Percentiles rank a stretch among this genome's conserved stretches.
Conservation (phyloP, 1,140 invertebrate species). For the Lerema accius region DNA sequence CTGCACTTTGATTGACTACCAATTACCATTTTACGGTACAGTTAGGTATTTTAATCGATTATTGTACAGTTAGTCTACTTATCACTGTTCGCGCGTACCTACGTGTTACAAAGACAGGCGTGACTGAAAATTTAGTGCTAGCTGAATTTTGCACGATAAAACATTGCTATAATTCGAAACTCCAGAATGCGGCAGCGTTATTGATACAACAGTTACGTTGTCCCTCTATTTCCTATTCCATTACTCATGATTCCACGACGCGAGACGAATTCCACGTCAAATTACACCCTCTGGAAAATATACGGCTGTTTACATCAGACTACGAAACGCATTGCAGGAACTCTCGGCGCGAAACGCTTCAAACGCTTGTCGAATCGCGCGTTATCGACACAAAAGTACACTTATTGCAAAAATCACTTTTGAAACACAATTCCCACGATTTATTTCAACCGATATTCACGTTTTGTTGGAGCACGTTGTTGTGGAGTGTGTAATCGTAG, state of each 20-base stretch:
- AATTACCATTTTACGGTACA: too few relatives aligned
- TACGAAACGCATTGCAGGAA: slow-evolving; percentile 5
- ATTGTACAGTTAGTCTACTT: too few relatives aligned
- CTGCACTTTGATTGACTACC: too few relatives aligned
- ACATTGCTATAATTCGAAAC: too few relatives aligned
- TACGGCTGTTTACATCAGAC: background rate
- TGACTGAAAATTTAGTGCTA: too few relatives aligned
- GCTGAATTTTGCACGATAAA: too few relatives aligned
- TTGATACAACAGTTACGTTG: background rate
- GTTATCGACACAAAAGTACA: slow-evolving; percentile 2
- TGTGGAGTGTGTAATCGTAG: slow-evolving; percentile 53
- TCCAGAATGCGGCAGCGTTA: too few relatives aligned
- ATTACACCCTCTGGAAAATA: slow-evolving; percentile 34
- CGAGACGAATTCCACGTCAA: slow-evolving; percentile 23
- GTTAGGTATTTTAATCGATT: too few relatives aligned
- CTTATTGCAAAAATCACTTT: slow-evolving; percentile 15
- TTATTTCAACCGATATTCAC: slow-evolving; percentile 9
- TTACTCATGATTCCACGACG: slow-evolving; percentile 4
- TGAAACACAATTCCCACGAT: slow-evolving; percentile 8
- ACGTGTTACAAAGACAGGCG: background rate
- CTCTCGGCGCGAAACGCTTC: too few relatives aligned
- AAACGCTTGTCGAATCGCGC: background rate
- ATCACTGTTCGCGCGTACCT: too few relatives aligned
- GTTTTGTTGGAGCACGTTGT: slow-evolving; percentile 45
- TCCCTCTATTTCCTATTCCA: slow-evolving; percentile 6